Evolutionary conservation across 2,113 vertebrate genomes (phyloP).

Genomic region (Cyrtonyx montezumae): DNA sequence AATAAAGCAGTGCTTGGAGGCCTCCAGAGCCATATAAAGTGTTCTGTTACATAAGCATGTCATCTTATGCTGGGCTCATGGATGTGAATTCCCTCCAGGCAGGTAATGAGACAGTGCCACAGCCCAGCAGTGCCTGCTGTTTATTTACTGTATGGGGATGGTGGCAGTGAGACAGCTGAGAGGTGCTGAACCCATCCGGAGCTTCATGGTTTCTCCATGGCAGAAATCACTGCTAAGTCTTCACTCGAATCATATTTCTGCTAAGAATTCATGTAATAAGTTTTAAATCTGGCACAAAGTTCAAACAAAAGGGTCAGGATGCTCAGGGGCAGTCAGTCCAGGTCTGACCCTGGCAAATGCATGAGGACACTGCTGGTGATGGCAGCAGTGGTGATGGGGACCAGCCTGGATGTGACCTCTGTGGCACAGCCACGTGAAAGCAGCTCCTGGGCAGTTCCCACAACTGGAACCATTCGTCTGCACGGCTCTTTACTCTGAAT

Average conservation of each 20-base stretch:
- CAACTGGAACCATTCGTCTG: neutral
- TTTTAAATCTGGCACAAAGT: neutral
- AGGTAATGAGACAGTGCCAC: neutral
- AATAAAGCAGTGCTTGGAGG: neutral
- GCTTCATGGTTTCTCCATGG: neutral
- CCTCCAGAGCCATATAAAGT: neutral
- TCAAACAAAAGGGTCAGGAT: neutral
- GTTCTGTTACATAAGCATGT: neutral
- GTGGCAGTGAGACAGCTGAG: neutral
- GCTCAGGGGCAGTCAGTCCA: neutral
- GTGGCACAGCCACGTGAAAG: neutral
- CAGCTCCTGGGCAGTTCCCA: neutral
- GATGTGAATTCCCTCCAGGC: neutral
- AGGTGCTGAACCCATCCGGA: neutral
- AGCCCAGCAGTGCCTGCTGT: neutral
- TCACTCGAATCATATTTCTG: neutral
- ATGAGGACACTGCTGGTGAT: rapidly evolving
- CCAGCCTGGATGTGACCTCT: neutral
- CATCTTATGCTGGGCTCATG: neutral
- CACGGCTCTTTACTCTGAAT: neutral
- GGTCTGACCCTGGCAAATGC: neutral
- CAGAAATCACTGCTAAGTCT: neutral
- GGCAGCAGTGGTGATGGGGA: neutral
- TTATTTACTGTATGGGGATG: constrained; percentile 5
- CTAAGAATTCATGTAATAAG: neutral